Percentiles rank a stretch among this genome's conserved stretches.
Evolutionary conservation across 2,797 vertebrate species (phyloP).

Genomic region (Eupleurogrammus muticus): DNA sequence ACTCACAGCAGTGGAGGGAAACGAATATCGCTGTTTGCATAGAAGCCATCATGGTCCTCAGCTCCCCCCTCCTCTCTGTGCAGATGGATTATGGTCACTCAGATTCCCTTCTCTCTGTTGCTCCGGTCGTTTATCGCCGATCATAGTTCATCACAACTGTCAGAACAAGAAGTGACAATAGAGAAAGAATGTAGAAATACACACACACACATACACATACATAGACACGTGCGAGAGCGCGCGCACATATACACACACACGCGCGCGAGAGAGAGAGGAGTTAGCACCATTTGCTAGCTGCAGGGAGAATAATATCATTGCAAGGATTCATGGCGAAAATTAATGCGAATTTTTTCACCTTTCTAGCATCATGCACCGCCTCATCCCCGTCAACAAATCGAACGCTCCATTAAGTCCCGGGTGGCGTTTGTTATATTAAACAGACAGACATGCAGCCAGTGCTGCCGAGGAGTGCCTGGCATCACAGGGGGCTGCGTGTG

Average conservation of each 20-base stretch:
- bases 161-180: neutral
- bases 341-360: slow-evolving; percentile 46
- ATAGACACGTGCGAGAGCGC: neutral
- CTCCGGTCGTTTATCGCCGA: slow-evolving; percentile 46
- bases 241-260: neutral
- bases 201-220: neutral
- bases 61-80: slow-evolving; percentile 37
- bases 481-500: slow-evolving; percentile 38
- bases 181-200: neutral
- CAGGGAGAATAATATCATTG: neutral
- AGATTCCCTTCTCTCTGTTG: slow-evolving; percentile 45
- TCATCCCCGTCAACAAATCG: slow-evolving; percentile 38
- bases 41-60: slow-evolving; percentile 73
- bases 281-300: slow-evolving; percentile 20
- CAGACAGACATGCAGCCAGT: slow-evolving; percentile 49
- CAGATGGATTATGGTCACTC: slow-evolving; percentile 61
- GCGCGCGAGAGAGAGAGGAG: neutral
- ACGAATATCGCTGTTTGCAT: slow-evolving; percentile 68
- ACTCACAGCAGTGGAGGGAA: slow-evolving; percentile 81
- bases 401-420: slow-evolving; percentile 29
- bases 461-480: slow-evolving; percentile 15
- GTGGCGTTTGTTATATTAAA: slow-evolving; percentile 47
- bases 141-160: slow-evolving; percentile 53
- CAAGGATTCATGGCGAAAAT: neutral
- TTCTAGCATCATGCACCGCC: slow-evolving; percentile 24